These are phyloP conservation scores for Neogobius melanostomus DNA, from an alignment of 2,113 vertebrate species.

Conservation along the genomic window DNA sequence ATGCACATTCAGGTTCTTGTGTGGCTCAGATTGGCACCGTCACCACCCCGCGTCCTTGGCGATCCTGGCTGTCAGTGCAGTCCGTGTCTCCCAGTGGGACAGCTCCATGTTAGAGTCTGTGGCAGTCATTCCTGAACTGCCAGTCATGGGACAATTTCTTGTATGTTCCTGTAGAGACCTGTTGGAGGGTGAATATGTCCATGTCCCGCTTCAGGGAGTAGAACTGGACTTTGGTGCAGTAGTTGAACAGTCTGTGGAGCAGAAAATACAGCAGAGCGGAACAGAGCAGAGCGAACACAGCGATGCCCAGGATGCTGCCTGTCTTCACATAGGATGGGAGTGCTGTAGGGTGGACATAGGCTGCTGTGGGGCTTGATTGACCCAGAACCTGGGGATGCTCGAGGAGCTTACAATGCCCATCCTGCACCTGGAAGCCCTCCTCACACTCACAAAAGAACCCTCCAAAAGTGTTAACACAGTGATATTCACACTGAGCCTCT, in stretches of 20 bases:
- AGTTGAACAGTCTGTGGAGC: neutral
- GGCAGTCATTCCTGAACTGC: constrained; percentile 20
- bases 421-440: constrained; percentile 10
- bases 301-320: constrained; percentile 61
- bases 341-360: rapidly evolving
- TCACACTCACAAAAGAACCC: constrained; percentile 37
- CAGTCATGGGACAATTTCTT: constrained; percentile 58
- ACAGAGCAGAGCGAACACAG: constrained; percentile 28
- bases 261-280: constrained; percentile 14
- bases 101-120: constrained; percentile 20
- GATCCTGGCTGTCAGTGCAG: neutral
- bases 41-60: neutral
- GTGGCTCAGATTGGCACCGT: neutral
- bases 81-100: neutral
- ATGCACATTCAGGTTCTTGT: neutral
- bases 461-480: constrained; percentile 29
- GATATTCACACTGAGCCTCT: neutral
- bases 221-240: constrained; percentile 35
- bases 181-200: constrained; percentile 64
- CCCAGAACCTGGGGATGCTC: neutral
- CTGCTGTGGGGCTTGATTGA: rapidly evolving
- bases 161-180: constrained; percentile 63
- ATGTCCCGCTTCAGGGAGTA: constrained; percentile 39
- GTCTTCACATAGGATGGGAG: constrained; percentile 56
- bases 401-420: neutral